These are phyloP conservation scores for Lepus americanus DNA, from an alignment of 2,113 vertebrate species.

Conservation along the genomic window DNA sequence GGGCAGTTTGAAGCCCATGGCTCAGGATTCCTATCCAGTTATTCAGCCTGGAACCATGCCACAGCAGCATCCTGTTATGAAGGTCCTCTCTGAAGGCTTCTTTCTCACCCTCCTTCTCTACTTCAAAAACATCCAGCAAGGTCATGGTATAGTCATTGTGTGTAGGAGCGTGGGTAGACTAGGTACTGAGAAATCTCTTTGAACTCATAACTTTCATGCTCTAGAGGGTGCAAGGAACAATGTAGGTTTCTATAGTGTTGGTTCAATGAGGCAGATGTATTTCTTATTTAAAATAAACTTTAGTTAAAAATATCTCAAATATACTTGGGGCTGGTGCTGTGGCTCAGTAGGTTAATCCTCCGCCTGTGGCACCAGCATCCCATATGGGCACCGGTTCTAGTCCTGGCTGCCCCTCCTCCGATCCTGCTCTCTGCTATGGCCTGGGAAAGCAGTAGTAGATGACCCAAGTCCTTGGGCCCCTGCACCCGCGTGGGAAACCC, in stretches of 20 bases:
- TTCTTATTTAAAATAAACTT: slow-evolving; percentile 2
- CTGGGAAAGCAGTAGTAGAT: no score
- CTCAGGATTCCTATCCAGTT: slow-evolving; percentile 96
- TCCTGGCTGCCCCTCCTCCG: no score
- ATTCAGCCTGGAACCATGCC: slow-evolving; percentile 94
- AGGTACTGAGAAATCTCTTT: slow-evolving; percentile 92
- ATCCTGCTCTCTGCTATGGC: no score
- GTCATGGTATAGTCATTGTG: slow-evolving; percentile 92
- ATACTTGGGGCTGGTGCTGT: no score
- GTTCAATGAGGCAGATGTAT: slow-evolving; percentile 87
- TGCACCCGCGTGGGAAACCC: no score
- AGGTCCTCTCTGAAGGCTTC: slow-evolving; percentile 88
- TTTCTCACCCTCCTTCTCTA: slow-evolving; percentile 89
- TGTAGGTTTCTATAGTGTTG: slow-evolving; percentile 89
- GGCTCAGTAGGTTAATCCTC: no score
- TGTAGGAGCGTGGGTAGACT: slow-evolving; percentile 93
- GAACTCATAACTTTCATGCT: slow-evolving; percentile 87
- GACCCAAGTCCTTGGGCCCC: no score
- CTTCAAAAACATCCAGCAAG: slow-evolving; percentile 90
- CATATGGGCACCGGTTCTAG: no score
- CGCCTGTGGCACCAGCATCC: no score
- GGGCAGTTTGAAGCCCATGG: slow-evolving; percentile 92
- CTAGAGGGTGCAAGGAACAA: slow-evolving; percentile 89
- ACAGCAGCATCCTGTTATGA: slow-evolving; percentile 92
- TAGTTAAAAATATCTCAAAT: no score